Base-by-base conservation (phyloP, 2,797 vertebrate genomes). In the Podargus strigoides region DNA sequence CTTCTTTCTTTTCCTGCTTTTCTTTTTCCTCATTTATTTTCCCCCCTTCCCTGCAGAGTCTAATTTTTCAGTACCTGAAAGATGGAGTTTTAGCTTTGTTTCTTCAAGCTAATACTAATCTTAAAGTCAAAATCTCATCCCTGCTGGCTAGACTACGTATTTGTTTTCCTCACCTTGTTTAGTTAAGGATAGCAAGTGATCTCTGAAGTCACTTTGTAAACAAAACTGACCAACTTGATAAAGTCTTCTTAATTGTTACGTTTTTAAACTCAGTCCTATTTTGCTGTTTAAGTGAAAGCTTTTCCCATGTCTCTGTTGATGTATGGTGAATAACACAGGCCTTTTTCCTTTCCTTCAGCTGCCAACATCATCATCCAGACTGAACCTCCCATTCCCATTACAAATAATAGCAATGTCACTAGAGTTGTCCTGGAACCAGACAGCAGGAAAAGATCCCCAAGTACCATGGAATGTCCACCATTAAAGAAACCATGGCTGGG, bases 301-400 rank as follows among this genome's bases (percentile, higher is more conserved):
- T 68, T 87, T 74, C 63, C 0, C 0, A 3, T 49, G 10, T 39
- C 24, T 58, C 34, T 4, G 17, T 34, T 75, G 67, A 16, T 26
- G 5, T 44, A 15, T 41, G 76, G 19, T 88, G 36, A 91, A 27
- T 97, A 94, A 97, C 58, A 46, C 4, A 42, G 30, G 27, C 32
- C 52, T 86, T 82, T 85, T 50, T 67, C 28, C 49, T 90, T 88
- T 83, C 60, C 84, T 95, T 41, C 93, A 99, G 99, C 99, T 97
- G 99, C 99, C 92, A 99, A 99, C 96, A 99, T 99, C 64, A 98
- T 99, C 94, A 99, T 99, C 94, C 98, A 99, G 97, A 99, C 99
- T 1, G 99, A 99, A 92, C 98, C 99, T 49, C 97, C 98, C 26
- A 96, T 97, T 90, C 97, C 98, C 62, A 98, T 97, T 74, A 94